Evolutionary conservation across 2,113 vertebrate species (phyloP).

Genomic region (Irena cyanogastra): DNA sequence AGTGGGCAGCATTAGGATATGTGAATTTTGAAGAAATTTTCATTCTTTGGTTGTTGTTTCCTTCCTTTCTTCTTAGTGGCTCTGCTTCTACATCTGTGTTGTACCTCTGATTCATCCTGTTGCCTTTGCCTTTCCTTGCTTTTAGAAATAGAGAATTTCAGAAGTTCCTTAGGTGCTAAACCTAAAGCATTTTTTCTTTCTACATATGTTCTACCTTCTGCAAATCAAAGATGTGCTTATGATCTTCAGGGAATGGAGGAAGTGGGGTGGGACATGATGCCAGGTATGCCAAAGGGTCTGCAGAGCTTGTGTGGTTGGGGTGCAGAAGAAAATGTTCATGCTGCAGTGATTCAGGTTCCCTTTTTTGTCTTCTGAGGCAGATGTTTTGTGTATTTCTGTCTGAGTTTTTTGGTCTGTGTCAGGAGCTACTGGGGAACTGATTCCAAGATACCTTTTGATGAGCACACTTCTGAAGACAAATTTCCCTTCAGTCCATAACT

Average conservation of each 20-base stretch:
- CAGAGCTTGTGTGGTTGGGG: accelerated
- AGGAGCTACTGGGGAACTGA: not conserved
- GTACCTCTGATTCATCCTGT: not conserved
- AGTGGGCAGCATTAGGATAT: not conserved
- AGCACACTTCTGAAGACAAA: not conserved
- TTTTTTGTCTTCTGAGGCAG: not conserved
- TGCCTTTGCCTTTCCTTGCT: not conserved
- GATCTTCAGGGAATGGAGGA: not conserved
- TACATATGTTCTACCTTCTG: not conserved
- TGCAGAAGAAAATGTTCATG: not conserved
- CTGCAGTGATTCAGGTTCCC: not conserved
- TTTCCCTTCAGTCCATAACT: not conserved
- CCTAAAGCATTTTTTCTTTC: not conserved
- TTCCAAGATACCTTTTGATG: not conserved
- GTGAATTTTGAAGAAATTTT: not conserved
- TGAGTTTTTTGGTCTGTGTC: not conserved
- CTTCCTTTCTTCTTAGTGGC: not conserved
- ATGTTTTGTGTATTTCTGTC: not conserved
- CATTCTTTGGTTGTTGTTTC: not conserved
- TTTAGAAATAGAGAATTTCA: not conserved
- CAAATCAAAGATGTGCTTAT: not conserved
- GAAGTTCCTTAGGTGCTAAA: not conserved
- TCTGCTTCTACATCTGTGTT: not conserved
- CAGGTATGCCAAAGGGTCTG: not conserved
- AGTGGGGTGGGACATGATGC: not conserved